A percentile compares a stretch with the other conserved stretches of the same genome.
These are phyloP conservation scores for Echeneis naucrates DNA, from an alignment of 2,797 vertebrate species.

Conservation along the genomic window DNA sequence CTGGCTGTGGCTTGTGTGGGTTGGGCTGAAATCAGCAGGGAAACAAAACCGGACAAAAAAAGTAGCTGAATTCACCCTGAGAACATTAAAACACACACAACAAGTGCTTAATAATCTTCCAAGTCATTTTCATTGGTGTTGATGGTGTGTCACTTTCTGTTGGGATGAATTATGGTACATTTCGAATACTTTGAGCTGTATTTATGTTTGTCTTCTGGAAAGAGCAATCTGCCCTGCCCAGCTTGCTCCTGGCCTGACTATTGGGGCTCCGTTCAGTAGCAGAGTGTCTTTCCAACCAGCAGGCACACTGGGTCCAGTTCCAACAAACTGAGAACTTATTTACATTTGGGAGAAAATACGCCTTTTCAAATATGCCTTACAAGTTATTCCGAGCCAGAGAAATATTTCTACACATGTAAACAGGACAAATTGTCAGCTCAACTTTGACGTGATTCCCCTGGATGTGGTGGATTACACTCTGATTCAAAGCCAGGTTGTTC, in stretches of 20 bases:
- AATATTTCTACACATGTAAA: constrained; percentile 79
- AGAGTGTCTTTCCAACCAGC: constrained; percentile 77
- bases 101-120: constrained; percentile 65
- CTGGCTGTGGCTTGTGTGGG: constrained; percentile 73
- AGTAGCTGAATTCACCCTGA: constrained; percentile 52
- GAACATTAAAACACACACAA: constrained; percentile 63
- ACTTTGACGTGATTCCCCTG: constrained; percentile 80
- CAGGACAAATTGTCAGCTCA: constrained; percentile 79
- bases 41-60: constrained; percentile 59
- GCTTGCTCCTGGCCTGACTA: constrained; percentile 62
- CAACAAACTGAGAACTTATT: constrained; percentile 78
- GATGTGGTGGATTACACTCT: constrained; percentile 78
- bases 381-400: constrained; percentile 73
- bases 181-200: constrained; percentile 71
- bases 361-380: constrained; percentile 75
- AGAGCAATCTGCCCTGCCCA: constrained; percentile 62
- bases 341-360: constrained; percentile 70
- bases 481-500: constrained; percentile 79
- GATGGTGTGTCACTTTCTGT: constrained; percentile 63
- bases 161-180: constrained; percentile 70
- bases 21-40: constrained; percentile 60
- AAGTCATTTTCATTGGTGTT: constrained; percentile 53
- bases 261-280: constrained; percentile 71
- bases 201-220: constrained; percentile 74
- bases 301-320: constrained; percentile 65